Percentiles rank a stretch among this genome's conserved stretches.
Conservation (phyloP, 2,797 vertebrate species). For the Botia almorhae region DNA sequence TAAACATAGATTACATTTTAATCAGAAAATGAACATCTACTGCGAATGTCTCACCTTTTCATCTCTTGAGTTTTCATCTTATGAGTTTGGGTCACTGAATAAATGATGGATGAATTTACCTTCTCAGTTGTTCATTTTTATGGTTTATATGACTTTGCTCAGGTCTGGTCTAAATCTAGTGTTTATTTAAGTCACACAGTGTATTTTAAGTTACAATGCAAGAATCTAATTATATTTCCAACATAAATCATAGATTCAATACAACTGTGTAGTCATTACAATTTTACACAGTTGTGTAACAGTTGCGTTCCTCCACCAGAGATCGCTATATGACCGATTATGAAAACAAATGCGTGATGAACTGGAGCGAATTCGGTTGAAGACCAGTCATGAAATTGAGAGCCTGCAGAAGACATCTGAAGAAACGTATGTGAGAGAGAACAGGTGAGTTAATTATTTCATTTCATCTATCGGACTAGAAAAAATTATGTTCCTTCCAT, state of each 20-base stretch:
- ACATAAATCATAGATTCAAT: background rate
- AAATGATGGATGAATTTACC: no score
- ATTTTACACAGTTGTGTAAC: background rate
- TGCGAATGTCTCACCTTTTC: no score
- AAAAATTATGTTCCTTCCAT: background rate
- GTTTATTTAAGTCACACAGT: no score
- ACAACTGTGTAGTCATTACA: background rate
- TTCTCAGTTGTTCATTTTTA: no score
- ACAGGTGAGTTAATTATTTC: slow-evolving; percentile 73
- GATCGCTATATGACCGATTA: slow-evolving; percentile 94
- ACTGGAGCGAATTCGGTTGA: slow-evolving; percentile 89
- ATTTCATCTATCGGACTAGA: background rate
- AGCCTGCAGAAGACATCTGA: slow-evolving; percentile 89
- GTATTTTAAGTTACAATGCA: background rate
- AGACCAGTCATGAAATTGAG: slow-evolving; percentile 93
- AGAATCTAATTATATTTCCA: background rate
- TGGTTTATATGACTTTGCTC: no score
- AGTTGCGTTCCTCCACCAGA: slow-evolving; percentile 69
- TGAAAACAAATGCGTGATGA: slow-evolving; percentile 90
- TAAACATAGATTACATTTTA: no score
- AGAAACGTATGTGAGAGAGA: slow-evolving; percentile 98
- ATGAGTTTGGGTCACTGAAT: no score
- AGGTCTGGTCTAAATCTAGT: no score
- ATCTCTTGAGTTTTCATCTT: no score
- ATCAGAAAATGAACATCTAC: no score